These are phyloP conservation scores for Harmothoe impar DNA, from an alignment of 2,888 invertebrate genomes.

Conservation along the genomic window DNA sequence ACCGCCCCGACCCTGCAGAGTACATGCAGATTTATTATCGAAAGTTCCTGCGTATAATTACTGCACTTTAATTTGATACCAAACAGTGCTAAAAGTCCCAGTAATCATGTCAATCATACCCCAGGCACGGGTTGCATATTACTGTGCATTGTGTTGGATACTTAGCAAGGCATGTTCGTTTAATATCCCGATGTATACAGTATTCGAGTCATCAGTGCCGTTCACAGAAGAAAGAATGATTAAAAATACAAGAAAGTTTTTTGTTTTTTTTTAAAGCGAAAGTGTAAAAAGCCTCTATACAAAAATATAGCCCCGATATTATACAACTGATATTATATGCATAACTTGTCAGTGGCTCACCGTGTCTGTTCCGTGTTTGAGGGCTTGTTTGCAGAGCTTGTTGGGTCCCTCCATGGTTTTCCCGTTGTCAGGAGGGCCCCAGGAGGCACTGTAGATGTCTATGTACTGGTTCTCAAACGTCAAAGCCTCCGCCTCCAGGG, in stretches of 20 bases:
- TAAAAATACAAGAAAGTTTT: no score
- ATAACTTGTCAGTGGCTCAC: slow-evolving; percentile 83
- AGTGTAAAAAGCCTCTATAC: no score
- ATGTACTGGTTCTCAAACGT: slow-evolving; percentile 77
- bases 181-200: no score
- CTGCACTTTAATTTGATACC: not conserved
- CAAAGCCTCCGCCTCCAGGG: slow-evolving; percentile 80
- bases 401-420: slow-evolving; percentile 94
- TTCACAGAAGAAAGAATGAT: no score
- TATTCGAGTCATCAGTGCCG: no score
- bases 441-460: slow-evolving; percentile 82
- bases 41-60: not conserved
- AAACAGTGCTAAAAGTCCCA: not conserved
- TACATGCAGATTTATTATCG: not conserved
- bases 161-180: no score
- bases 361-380: slow-evolving; percentile 89
- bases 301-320: no score
- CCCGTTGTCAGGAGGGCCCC: slow-evolving; percentile 94
- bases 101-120: not conserved
- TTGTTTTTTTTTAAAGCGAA: no score
- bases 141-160: no score
- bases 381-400: slow-evolving; percentile 89
- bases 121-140: no score
- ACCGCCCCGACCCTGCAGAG: slow-evolving; percentile 74
- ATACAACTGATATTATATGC: no score